Conservation (phyloP, 2,113 vertebrate genomes). For the Saccopteryx leptura region DNA sequence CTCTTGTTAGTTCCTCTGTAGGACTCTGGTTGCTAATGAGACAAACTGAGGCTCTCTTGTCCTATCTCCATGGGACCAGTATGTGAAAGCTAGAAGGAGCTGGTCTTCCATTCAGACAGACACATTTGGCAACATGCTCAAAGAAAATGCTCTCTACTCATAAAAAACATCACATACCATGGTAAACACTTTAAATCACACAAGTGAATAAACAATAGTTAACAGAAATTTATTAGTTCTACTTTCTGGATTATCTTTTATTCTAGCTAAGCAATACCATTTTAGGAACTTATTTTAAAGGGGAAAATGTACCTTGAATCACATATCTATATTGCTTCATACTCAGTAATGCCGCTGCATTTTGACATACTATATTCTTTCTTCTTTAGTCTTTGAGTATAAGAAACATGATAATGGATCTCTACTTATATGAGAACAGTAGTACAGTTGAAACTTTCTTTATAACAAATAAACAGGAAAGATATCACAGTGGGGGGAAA, state of each 20-base stretch:
- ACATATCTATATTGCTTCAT: background rate
- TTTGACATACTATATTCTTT: background rate
- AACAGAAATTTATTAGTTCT: background rate
- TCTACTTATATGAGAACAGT: background rate
- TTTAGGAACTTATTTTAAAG: background rate
- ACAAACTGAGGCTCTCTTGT: background rate
- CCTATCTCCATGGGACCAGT: background rate
- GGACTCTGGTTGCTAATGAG: background rate
- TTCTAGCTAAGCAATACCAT: background rate
- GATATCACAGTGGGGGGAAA: background rate
- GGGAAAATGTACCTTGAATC: background rate
- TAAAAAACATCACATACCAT: background rate
- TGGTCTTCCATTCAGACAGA: background rate
- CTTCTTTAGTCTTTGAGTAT: background rate
- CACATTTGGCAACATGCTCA: background rate
- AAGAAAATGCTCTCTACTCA: background rate
- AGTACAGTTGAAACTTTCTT: background rate
- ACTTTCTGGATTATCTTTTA: background rate
- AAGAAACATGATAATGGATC: background rate
- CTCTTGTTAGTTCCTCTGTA: background rate
- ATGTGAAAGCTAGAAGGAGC: background rate
- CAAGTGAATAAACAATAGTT: background rate
- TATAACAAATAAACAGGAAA: background rate
- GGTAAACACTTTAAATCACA: background rate
- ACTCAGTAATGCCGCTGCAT: background rate